phyloP scores from a whole-genome alignment of 2,888 invertebrate species.

The Eutolmus rufibarbis region DNA sequence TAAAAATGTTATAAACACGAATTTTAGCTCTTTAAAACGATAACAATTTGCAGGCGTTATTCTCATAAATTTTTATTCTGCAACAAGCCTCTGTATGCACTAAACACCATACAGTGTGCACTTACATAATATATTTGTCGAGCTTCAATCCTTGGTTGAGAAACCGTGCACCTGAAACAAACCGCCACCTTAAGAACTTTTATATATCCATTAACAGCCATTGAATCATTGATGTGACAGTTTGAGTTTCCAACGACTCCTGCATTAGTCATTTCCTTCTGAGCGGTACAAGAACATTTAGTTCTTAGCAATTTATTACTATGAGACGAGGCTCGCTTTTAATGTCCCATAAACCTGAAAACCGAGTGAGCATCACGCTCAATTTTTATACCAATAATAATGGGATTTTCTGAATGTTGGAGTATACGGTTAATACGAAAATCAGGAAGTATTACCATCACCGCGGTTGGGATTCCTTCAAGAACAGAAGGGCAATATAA shows the following conservation, averaged over 20 bases:
- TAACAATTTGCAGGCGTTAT: too few relatives aligned
- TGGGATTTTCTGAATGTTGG: background rate
- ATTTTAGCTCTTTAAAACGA: too few relatives aligned
- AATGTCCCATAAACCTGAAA: background rate
- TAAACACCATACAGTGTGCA: too few relatives aligned
- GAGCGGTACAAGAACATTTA: background rate
- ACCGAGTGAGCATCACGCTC: background rate
- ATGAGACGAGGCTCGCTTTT: background rate
- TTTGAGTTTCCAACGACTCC: background rate
- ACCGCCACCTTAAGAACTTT: background rate
- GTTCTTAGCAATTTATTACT: background rate
- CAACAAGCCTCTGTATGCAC: too few relatives aligned
- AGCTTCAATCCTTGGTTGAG: background rate
- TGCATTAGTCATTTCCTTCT: background rate
- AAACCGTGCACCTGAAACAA: background rate
- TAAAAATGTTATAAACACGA: too few relatives aligned
- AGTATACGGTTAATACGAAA: background rate
- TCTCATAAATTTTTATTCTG: too few relatives aligned
- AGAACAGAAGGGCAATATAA: background rate
- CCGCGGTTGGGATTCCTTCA: background rate
- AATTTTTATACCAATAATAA: slow-evolving; percentile 9
- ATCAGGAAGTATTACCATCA: background rate
- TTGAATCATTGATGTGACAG: background rate
- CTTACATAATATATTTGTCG: too few relatives aligned
- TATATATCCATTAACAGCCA: background rate